These are phyloP conservation scores for Liodrosophila aerea DNA, from an alignment of 2,888 invertebrate genomes.

Conservation along the genomic window DNA sequence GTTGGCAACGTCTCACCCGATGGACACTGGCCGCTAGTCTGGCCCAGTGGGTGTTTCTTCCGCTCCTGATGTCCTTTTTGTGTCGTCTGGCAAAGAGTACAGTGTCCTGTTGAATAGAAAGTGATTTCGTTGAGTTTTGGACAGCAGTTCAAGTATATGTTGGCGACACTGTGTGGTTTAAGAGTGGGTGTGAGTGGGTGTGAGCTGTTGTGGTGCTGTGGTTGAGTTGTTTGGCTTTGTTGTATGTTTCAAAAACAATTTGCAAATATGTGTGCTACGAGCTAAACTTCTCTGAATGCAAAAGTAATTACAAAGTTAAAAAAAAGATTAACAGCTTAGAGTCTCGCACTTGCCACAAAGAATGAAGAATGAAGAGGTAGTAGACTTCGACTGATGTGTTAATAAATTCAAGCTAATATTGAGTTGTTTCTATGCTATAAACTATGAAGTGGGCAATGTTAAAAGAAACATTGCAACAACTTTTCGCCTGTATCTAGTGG, in stretches of 20 bases:
- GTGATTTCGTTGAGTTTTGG: slow-evolving; percentile 67
- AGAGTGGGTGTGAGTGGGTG: slow-evolving; percentile 4
- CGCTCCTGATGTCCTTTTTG: slow-evolving; percentile 33
- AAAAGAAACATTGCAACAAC: slow-evolving; percentile 34
- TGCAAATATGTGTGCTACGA: slow-evolving; percentile 48
- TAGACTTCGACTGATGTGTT: slow-evolving; percentile 26
- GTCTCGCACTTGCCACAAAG: slow-evolving; percentile 17
- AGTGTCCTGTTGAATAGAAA: slow-evolving; percentile 68
- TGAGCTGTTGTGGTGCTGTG: slow-evolving; percentile 19
- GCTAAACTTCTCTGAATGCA: slow-evolving; percentile 64
- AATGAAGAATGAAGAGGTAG: too few species aligned
- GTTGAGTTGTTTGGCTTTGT: slow-evolving; percentile 39
- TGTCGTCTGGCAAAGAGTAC: slow-evolving; percentile 22
- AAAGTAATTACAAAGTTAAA: slow-evolving; percentile 80
- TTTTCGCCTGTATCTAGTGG: slow-evolving; percentile 55
- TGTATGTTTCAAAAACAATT: slow-evolving; percentile 53
- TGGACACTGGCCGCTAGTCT: slow-evolving; percentile 23
- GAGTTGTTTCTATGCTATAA: slow-evolving; percentile 35
- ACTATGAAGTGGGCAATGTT: slow-evolving; percentile 39
- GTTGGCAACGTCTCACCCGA: slow-evolving; percentile 28
- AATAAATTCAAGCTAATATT: slow-evolving; percentile 61
- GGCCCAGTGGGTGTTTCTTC: slow-evolving; percentile 9
- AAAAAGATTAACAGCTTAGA: slow-evolving; percentile 76
- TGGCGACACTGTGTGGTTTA: slow-evolving; percentile 35
- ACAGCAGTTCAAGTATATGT: slow-evolving; percentile 26